phyloP scores from a whole-genome alignment of 1,140 invertebrate species.

The Anoplophora glabripennis region DNA sequence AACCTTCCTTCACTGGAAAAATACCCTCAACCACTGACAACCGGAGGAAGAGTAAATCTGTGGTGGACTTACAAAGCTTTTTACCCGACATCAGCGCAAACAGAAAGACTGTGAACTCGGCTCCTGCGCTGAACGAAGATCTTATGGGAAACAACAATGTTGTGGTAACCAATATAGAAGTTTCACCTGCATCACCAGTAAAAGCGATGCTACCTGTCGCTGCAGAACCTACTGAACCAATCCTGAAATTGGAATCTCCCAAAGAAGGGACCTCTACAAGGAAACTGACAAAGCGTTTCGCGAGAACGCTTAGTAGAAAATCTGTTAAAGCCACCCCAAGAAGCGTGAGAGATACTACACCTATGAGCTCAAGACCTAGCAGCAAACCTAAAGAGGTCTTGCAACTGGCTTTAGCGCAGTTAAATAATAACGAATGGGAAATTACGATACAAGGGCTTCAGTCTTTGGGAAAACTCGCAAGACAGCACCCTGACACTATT shows the following conservation, averaged over 20 bases:
- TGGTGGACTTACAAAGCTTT: conserved; percentile 27
- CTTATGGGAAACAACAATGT: conserved; percentile 9
- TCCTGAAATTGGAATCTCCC: not conserved
- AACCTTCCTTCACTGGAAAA: not conserved
- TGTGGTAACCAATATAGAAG: not conserved
- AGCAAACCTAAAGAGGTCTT: conserved; percentile 64
- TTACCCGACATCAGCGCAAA: conserved; percentile 28
- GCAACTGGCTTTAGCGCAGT: conserved; percentile 60
- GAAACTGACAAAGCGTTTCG: conserved; percentile 25
- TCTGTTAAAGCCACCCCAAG: conserved; percentile 25
- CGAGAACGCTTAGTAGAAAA: conserved; percentile 18
- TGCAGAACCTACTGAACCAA: not conserved
- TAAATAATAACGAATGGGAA: conserved; percentile 82
- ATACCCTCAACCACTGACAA: not conserved
- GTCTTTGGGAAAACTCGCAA: conserved; percentile 69
- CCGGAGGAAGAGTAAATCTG: conserved; percentile 28
- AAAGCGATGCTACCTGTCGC: not conserved
- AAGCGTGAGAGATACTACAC: conserved; percentile 2
- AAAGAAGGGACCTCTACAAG: conserved; percentile 12
- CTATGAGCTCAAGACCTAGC: conserved; percentile 35
- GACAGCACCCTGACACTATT: conserved; percentile 67
- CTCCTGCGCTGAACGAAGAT: conserved; percentile 38
- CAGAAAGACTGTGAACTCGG: conserved; percentile 39
- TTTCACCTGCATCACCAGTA: not conserved
- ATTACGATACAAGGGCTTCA: conserved; percentile 61